A percentile compares a stretch with the other conserved stretches of the same genome.
Conservation (phyloP, 2,888 invertebrate genomes). For the Formica aserva region DNA sequence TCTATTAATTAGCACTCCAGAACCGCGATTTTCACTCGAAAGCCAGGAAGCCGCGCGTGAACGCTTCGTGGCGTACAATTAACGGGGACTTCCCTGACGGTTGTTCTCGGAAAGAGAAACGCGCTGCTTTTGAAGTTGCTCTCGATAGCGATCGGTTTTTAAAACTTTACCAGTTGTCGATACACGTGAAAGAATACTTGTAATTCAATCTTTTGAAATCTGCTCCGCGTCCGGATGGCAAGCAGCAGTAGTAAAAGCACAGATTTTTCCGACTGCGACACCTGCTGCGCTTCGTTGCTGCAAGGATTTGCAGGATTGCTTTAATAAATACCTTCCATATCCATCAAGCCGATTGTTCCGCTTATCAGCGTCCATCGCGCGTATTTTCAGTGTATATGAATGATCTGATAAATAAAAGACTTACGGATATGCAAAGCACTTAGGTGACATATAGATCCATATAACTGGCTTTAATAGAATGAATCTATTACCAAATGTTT, state of each 20-base stretch:
- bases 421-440: background rate
- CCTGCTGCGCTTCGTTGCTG: background rate
- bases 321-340: constrained; percentile 33
- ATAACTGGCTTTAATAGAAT: background rate
- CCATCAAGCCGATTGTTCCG: constrained; percentile 53
- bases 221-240: background rate
- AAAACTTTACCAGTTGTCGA: background rate
- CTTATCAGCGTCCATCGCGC: constrained; percentile 14
- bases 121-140: constrained; percentile 36
- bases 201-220: background rate
- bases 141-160: background rate
- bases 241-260: constrained; percentile 1
- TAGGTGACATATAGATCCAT: background rate
- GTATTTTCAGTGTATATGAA: constrained; percentile 16
- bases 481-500: background rate
- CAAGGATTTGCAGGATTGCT: constrained; percentile 18
- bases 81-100: constrained; percentile 1
- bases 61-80: constrained; percentile 43
- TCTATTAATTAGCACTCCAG: constrained; percentile 59
- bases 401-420: constrained; percentile 15
- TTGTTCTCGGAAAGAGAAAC: constrained; percentile 15
- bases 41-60: constrained; percentile 38
- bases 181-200: background rate
- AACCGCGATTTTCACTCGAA: constrained; percentile 45
- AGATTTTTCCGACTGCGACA: constrained; percentile 24